Conservation (phyloP, 2,888 invertebrate species). For the Autographa pulchrina region DNA sequence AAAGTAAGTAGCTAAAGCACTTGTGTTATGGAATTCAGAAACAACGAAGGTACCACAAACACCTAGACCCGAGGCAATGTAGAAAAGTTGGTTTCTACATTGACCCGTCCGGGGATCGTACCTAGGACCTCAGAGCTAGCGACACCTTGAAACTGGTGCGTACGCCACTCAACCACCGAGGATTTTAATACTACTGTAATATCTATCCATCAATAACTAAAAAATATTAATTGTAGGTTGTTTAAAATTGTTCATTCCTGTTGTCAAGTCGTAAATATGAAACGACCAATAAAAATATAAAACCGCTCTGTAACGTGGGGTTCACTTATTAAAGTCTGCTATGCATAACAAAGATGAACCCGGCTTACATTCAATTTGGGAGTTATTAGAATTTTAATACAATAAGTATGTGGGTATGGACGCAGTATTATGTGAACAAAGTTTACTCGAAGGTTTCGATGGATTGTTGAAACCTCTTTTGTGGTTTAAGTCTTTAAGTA, state of each 20-base stretch:
- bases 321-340: constrained; percentile 26
- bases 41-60: too few relatives aligned
- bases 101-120: too few relatives aligned
- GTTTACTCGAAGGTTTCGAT: neutral
- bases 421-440: neutral
- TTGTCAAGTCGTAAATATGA: neutral
- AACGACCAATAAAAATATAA: constrained; percentile 9
- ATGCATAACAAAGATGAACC: constrained; percentile 17
- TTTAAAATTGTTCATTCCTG: neutral
- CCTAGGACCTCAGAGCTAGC: too few relatives aligned
- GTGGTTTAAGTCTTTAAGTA: neutral
- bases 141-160: too few relatives aligned
- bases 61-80: too few relatives aligned
- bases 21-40: too few relatives aligned
- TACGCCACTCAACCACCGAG: too few relatives aligned
- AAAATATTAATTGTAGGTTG: neutral
- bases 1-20: too few relatives aligned
- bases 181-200: too few relatives aligned
- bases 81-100: too few relatives aligned
- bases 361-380: constrained; percentile 25
- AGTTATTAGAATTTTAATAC: constrained; percentile 41
- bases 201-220: neutral
- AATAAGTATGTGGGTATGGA: neutral
- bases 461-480: neutral
- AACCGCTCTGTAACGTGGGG: constrained; percentile 26